A percentile compares a stretch with the other conserved stretches of the same genome.
Conservation (phyloP, 2,888 invertebrate species). For the Buathra laborator region DNA sequence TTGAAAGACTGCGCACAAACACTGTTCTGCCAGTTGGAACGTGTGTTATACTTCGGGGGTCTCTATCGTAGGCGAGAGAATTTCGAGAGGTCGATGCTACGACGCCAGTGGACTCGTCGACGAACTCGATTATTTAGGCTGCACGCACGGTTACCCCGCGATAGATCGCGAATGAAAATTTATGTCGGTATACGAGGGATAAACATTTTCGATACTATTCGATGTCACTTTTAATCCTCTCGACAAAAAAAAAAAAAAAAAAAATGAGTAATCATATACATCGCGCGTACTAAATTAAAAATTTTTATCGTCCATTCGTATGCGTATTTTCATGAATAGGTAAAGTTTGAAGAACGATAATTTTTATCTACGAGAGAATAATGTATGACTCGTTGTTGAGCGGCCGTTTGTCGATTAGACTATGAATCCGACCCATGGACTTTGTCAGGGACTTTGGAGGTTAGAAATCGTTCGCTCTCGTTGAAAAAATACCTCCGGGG, state of each 20-base stretch:
- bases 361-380: not conserved
- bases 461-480: conserved; percentile 48
- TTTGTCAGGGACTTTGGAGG: conserved; percentile 3
- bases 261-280: no score
- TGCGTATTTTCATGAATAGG: no score
- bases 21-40: conserved; percentile 31
- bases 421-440: conserved; percentile 52
- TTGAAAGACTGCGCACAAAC: not conserved
- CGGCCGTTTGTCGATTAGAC: conserved; percentile 1
- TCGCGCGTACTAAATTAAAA: no score
- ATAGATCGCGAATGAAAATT: not conserved
- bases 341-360: no score
- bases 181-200: not conserved
- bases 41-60: conserved; percentile 25
- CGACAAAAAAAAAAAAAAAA: no score
- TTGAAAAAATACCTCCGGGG: conserved; percentile 2
- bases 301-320: no score
- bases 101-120: conserved; percentile 55
- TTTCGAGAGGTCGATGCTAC: conserved; percentile 59
- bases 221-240: not conserved
- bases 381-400: not conserved
- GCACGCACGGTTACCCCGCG: not conserved
- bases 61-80: conserved; percentile 54
- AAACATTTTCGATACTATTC: not conserved
- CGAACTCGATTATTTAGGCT: conserved; percentile 43